Conservation (phyloP, 2,797 vertebrate genomes). For the Lagocephalus sceleratus region DNA sequence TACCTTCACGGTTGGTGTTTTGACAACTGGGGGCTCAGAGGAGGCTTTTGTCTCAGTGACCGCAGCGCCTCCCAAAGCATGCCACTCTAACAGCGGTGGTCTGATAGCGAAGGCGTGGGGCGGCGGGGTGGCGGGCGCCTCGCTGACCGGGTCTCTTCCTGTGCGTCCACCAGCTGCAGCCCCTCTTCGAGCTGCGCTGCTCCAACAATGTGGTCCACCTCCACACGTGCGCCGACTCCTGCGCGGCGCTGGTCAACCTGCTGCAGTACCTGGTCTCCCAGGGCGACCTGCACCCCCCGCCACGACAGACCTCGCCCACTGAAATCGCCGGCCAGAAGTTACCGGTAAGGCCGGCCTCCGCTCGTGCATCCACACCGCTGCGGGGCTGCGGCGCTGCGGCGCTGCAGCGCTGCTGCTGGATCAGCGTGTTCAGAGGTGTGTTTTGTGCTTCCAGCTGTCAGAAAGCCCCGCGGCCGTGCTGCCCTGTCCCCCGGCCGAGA, state of each 20-base stretch:
- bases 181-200: slow-evolving; percentile 90
- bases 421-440: not conserved
- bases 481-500: slow-evolving; percentile 84
- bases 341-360: slow-evolving; percentile 69
- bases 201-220: slow-evolving; percentile 92
- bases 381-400: too few relatives aligned
- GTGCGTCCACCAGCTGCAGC: slow-evolving; percentile 63
- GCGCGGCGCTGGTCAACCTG: slow-evolving; percentile 85
- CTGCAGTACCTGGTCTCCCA: slow-evolving; percentile 86
- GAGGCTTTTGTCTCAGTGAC: too few relatives aligned
- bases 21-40: too few relatives aligned
- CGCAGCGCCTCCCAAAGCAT: too few relatives aligned
- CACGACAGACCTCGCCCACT: slow-evolving; percentile 82
- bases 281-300: slow-evolving; percentile 87
- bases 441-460: slow-evolving; percentile 61
- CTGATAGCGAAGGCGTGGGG: too few relatives aligned
- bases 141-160: not conserved
- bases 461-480: slow-evolving; percentile 81
- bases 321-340: slow-evolving; percentile 92
- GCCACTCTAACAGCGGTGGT: too few relatives aligned
- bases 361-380: too few relatives aligned
- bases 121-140: too few relatives aligned
- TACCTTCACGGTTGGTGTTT: too few relatives aligned
- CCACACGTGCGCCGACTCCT: slow-evolving; percentile 90
- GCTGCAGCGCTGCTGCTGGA: not conserved